Base-by-base conservation (phyloP, 2,888 invertebrate species). In the Phania funesta region DNA sequence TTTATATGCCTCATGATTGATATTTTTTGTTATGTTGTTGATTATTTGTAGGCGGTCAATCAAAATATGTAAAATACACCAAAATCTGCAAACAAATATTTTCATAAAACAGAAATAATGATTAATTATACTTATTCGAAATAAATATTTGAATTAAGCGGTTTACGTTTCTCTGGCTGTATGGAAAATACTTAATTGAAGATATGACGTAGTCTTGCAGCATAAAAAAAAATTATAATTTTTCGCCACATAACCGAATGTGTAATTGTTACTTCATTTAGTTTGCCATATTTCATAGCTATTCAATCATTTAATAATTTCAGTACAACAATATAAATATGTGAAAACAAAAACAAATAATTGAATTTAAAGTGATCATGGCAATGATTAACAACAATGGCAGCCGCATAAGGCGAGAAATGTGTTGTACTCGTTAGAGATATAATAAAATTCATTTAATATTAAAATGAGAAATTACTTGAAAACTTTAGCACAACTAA, bases 331-430 rank as follows among this genome's bases (percentile, higher is more conserved):
- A 29, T 65, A 58, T n/a, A 60, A 73, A 22, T 38, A 74, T 18
- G 16, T 46, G 16, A 52, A 32, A 60, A 13, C 26, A 41, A 22
- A 50, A 22, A 44, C 6, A 58, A 8, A 48, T 20, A 13, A 68
- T 41, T 52, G 13, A 22, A 41, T 60, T 62, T 29, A 29, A 26
- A 71, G 54, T 70, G 16, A 75, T 56, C 68, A 80, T 80, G 70
- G 73, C 56, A 68, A 64, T 73, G 67, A 81, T 73, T 77, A 68
- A 52, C 62, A 65, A 62, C 5, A 41, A 68, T 13, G 24, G 16
- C 24, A 20, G 46, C 67, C 56, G 5, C 48, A 77, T 65, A 74
- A 54, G 67, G 76, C 7, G 60, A 67, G 71, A 67, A 81, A 77
- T 81, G 54, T 67, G 11, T 76, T 65, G 48, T 35, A 38, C 18